phyloP scores from a whole-genome alignment of 2,888 invertebrate genomes.

The Meteorus colon region DNA sequence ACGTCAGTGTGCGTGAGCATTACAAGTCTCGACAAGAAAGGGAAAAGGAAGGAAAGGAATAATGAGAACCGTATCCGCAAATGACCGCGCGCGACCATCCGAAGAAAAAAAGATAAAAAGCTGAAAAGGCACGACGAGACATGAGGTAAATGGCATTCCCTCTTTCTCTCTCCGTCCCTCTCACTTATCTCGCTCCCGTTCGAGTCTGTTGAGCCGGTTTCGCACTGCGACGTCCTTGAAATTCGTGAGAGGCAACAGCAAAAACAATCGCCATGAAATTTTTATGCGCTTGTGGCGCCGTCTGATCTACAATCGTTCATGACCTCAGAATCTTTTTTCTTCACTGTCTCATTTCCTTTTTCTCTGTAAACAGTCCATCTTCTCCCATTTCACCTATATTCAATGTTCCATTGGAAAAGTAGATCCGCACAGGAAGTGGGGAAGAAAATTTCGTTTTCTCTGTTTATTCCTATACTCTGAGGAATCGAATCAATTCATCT shows the following conservation, averaged over 20 bases:
- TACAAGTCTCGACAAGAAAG: slow-evolving; percentile 22
- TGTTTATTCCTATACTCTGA: too few relatives aligned
- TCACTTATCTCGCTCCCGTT: background rate
- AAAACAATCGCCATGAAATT: slow-evolving; percentile 57
- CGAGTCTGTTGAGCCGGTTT: slow-evolving; percentile 34
- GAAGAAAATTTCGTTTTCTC: too few relatives aligned
- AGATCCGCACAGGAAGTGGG: too few relatives aligned
- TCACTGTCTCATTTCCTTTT: slow-evolving; percentile 18
- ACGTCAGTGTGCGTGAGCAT: slow-evolving; percentile 30
- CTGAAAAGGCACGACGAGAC: slow-evolving; percentile 38
- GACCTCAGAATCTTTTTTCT: slow-evolving; percentile 41
- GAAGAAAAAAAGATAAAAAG: slow-evolving; percentile 19
- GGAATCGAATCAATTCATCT: too few relatives aligned
- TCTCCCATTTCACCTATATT: too few relatives aligned
- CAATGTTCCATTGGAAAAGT: too few relatives aligned
- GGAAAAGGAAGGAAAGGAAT: slow-evolving; percentile 37
- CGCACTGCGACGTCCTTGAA: slow-evolving; percentile 68
- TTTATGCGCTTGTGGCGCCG: slow-evolving; percentile 47
- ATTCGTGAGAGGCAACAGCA: slow-evolving; percentile 66
- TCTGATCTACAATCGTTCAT: slow-evolving; percentile 42
- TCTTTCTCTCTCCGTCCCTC: slow-evolving; percentile 13
- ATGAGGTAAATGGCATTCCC: background rate
- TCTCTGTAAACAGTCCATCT: background rate
- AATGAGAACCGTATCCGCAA: slow-evolving; percentile 21
- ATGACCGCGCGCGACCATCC: slow-evolving; percentile 16